These are phyloP conservation scores for Chondrilla cf. caribensis DNA, from an alignment of 37 sponge, comb jelly and placozoan species.

Conservation along the genomic window DNA sequence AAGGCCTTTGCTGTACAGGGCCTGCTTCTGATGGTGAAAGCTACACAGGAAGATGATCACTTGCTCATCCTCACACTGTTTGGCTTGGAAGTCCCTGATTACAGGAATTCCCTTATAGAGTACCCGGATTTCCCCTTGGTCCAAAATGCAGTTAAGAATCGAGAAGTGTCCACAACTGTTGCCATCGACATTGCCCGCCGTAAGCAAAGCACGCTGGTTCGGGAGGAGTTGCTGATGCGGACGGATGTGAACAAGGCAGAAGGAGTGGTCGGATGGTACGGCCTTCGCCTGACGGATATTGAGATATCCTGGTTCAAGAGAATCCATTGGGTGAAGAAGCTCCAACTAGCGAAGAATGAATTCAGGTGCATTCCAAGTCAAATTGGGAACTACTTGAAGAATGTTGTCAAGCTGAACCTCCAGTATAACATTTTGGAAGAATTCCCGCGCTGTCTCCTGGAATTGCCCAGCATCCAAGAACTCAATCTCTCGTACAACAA, in stretches of 20 bases:
- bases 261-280: constrained; percentile 72
- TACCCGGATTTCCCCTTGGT: constrained; percentile 48
- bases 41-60: constrained; percentile 43
- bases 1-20: constrained; percentile 46
- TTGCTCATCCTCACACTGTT: constrained; percentile 57
- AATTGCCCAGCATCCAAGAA: constrained; percentile 68
- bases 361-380: constrained; percentile 58
- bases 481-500: constrained; percentile 78
- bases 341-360: constrained; percentile 66
- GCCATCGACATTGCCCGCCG: constrained; percentile 77
- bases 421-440: constrained; percentile 63
- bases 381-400: constrained; percentile 66
- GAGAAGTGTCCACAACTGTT: constrained; percentile 66
- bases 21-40: constrained; percentile 59
- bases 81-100: constrained; percentile 30
- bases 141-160: constrained; percentile 42
- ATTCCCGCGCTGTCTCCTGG: constrained; percentile 73
- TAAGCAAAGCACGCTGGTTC: constrained; percentile 17
- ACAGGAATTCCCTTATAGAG: background rate
- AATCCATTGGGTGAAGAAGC: constrained; percentile 71
- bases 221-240: constrained; percentile 72
- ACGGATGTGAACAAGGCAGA: constrained; percentile 71
- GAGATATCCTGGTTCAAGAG: constrained; percentile 67
- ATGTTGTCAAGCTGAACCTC: constrained; percentile 52
- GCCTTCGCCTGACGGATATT: constrained; percentile 53